Evolutionary conservation across 2,888 invertebrate genomes (phyloP).

Genomic region (Meiosimyza decipiens): DNA sequence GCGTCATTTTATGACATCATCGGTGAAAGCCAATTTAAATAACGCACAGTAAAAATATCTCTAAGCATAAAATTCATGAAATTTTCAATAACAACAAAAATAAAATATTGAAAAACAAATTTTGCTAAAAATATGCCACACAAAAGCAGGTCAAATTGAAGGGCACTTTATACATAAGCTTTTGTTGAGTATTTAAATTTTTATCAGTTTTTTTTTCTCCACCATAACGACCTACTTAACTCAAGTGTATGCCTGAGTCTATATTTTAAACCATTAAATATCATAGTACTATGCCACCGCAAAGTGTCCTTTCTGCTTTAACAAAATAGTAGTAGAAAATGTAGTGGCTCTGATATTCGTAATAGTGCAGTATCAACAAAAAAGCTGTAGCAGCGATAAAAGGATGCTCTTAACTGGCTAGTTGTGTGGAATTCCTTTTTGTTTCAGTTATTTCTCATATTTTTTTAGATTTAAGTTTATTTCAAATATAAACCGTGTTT

Average conservation of each 20-base stretch:
- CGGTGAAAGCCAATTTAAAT: no score
- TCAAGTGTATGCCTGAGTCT: neutral
- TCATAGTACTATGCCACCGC: neutral
- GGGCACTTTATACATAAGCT: neutral
- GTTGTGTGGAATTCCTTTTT: conserved; percentile 1
- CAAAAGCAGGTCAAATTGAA: conserved; percentile 8
- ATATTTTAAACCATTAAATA: conserved; percentile 21
- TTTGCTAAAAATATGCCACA: neutral
- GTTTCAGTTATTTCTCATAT: neutral
- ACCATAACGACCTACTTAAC: conserved; percentile 19
- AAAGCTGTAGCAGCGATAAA: neutral
- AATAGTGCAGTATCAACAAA: neutral
- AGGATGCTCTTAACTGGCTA: neutral
- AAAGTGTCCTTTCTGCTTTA: neutral
- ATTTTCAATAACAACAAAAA: neutral
- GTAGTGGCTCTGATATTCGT: neutral
- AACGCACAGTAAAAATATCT: no score
- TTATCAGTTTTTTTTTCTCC: no score
- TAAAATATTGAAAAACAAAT: neutral
- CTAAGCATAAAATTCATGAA: neutral
- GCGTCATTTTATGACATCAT: no score
- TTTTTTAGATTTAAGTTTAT: neutral
- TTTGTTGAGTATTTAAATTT: neutral
- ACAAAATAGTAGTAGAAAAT: neutral
- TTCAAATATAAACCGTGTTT: conserved; percentile 20